phyloP scores from a whole-genome alignment of 2,797 vertebrate species.

The Danio aesculapii region DNA sequence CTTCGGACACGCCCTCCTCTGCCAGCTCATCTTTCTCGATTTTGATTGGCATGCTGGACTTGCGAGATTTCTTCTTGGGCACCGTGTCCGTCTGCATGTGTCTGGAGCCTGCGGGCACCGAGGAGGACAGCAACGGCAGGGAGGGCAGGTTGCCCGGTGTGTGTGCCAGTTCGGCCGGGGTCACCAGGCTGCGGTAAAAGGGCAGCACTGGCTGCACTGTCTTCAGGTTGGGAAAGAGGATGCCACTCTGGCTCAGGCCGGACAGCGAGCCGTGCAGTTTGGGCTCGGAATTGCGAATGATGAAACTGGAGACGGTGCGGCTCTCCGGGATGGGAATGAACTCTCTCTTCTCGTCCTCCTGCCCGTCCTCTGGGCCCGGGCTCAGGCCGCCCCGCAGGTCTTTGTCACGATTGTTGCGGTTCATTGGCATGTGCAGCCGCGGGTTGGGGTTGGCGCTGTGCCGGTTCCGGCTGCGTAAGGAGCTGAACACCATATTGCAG shows the following conservation, averaged over 20 bases:
- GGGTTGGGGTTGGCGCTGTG: conserved; percentile 99
- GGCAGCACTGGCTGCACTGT: conserved; percentile 97
- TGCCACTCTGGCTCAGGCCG: conserved; percentile 85
- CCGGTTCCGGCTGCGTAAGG: conserved; percentile 93
- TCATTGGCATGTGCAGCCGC: conserved; percentile 98
- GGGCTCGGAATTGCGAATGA: conserved; percentile 80
- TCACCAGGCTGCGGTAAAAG: conserved; percentile 93
- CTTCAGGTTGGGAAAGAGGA: conserved; percentile 95
- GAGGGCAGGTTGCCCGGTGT: conserved; percentile 91
- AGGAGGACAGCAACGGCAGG: conserved; percentile 90
- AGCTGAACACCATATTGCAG: conserved; percentile 99
- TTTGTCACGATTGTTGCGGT: conserved; percentile 95
- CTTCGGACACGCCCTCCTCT: conserved; percentile 83
- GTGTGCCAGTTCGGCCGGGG: conserved; percentile 93
- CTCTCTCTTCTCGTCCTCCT: conserved; percentile 74
- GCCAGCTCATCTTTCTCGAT: conserved; percentile 90
- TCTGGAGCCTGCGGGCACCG: conserved; percentile 83
- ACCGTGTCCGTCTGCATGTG: conserved; percentile 76
- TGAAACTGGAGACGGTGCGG: conserved; percentile 82
- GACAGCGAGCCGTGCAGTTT: conserved; percentile 84
- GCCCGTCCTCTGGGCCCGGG: conserved; percentile 74
- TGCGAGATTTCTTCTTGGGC: conserved; percentile 98
- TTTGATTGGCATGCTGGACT: conserved; percentile 98
- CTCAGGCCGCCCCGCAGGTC: conserved; percentile 85
- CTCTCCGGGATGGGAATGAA: conserved; percentile 72